These are phyloP conservation scores for Aythya baeri DNA, from an alignment of 2,113 vertebrate species.

Conservation along the genomic window DNA sequence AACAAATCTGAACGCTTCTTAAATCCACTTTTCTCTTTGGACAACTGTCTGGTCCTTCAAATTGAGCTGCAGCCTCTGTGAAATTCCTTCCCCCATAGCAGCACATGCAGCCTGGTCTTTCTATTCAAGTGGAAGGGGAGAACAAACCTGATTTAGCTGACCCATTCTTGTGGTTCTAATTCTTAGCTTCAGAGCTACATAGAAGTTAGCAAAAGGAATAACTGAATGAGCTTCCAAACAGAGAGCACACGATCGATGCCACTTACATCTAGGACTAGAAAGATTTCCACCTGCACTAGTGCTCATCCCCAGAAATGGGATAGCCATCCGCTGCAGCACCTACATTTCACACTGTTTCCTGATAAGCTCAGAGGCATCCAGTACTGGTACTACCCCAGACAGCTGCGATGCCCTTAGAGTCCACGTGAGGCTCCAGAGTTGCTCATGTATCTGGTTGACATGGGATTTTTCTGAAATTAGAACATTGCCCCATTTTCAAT, in stretches of 20 bases:
- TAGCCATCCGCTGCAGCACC: neutral
- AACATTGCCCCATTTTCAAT: conserved; percentile 47
- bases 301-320: neutral
- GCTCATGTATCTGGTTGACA: neutral
- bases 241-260: neutral
- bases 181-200: neutral
- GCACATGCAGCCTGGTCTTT: neutral
- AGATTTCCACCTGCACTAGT: fast-evolving
- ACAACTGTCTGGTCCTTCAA: conserved; percentile 31
- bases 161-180: neutral
- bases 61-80: conserved; percentile 1
- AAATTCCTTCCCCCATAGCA: neutral
- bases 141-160: neutral
- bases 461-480: conserved; percentile 55
- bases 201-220: neutral
- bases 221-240: fast-evolving
- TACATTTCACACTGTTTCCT: neutral
- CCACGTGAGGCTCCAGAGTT: neutral
- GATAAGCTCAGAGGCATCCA: neutral
- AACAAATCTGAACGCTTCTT: conserved; percentile 9
- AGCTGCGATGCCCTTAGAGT: neutral
- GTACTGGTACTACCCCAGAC: neutral
- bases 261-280: no score
- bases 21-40: conserved; percentile 34
- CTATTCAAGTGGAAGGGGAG: neutral